These are phyloP conservation scores for Acanthopleura granulata DNA, from an alignment of 2,888 invertebrate genomes.

Conservation along the genomic window DNA sequence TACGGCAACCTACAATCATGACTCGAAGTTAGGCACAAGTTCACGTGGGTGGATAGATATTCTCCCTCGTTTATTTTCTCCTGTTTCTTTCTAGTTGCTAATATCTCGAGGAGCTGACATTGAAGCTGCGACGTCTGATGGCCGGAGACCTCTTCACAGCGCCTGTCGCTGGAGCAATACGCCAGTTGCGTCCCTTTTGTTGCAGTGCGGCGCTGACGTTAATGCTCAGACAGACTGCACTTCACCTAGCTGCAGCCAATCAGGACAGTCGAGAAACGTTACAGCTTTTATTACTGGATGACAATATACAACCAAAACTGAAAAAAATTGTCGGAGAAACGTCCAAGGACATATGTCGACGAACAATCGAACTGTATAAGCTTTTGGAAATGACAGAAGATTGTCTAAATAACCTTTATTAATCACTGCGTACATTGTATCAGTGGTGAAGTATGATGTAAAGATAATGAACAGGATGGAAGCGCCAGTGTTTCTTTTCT, in stretches of 20 bases:
- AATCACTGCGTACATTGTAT: too few species aligned
- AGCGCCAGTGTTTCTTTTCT: too few species aligned
- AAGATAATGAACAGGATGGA: too few species aligned
- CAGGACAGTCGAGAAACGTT: conserved; percentile 82
- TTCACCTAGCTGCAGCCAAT: conserved; percentile 87
- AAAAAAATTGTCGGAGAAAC: conserved; percentile 84
- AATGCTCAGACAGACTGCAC: conserved; percentile 86
- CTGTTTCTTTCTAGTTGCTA: conserved; percentile 72
- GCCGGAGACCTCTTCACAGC: conserved; percentile 96
- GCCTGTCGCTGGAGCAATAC: conserved; percentile 91
- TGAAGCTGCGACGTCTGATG: conserved; percentile 82
- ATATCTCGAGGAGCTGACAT: conserved; percentile 84
- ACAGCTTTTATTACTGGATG: conserved; percentile 82
- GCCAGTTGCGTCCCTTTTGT: conserved; percentile 80
- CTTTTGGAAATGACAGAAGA: conserved; percentile 85
- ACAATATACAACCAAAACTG: conserved; percentile 76
- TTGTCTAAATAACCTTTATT: conserved; percentile 72
- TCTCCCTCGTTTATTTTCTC: too few species aligned
- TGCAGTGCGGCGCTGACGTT: conserved; percentile 81
- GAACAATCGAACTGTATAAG: conserved; percentile 79
- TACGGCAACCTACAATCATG: too few species aligned
- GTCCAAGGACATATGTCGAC: conserved; percentile 81
- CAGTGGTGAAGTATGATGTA: too few species aligned
- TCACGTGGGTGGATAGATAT: too few species aligned
- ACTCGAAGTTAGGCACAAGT: too few species aligned